These are phyloP conservation scores for Myzus persicae DNA, from an alignment of 1,140 invertebrate species.

Conservation along the genomic window DNA sequence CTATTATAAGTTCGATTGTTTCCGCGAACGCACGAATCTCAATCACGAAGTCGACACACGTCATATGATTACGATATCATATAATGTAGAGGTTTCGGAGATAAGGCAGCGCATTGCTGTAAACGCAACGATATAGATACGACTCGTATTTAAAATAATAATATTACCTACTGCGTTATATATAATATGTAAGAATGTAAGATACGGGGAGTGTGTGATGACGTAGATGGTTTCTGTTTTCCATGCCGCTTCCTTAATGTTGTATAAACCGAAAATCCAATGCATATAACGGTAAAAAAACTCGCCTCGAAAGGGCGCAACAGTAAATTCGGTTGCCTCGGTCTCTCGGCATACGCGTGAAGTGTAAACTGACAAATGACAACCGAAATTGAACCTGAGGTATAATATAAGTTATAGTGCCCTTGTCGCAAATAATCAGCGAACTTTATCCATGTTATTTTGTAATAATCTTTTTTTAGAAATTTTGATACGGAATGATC, in stretches of 20 bases:
- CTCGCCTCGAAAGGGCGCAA: neutral
- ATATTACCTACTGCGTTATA: neutral
- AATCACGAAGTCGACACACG: neutral
- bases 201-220: neutral
- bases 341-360: neutral
- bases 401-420: neutral
- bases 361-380: neutral
- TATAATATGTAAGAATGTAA: neutral
- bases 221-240: neutral
- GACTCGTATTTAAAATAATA: constrained; percentile 18
- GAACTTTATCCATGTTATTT: neutral
- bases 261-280: neutral
- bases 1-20: neutral
- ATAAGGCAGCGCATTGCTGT: neutral
- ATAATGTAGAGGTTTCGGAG: neutral
- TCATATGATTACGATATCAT: neutral
- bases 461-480: neutral
- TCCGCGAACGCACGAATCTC: too few species aligned
- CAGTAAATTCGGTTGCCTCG: neutral
- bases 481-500: neutral
- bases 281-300: neutral
- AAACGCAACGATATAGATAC: neutral
- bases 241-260: neutral
- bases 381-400: neutral
- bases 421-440: neutral